Base-by-base conservation (phyloP, 2,888 invertebrate species). In the Lomographa bimaculata region DNA sequence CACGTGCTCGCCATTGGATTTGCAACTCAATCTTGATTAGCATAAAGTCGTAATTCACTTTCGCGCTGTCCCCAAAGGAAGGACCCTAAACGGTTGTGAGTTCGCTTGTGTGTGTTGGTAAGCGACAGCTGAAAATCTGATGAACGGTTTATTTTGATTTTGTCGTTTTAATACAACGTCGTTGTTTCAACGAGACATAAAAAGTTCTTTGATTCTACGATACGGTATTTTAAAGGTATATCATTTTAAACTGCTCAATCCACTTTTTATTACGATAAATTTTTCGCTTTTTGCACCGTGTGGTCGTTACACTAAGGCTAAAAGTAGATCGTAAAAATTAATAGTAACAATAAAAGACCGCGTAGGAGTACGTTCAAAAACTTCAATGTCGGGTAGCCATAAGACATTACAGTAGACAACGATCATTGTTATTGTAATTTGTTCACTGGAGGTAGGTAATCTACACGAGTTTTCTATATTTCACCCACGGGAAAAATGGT, bases 1-100 rank as follows among this genome's bases (percentile, higher is more conserved):
- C 74, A 71, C 64, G 67, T 68, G 70, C 63, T 62, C 58, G 68
- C 64, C 66, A 70, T 54, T 56, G 78, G 70, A 80, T 75, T 76
- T 73, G 72, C 75, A 72, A 70, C 76, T 82, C 71, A 80, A 80
- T 74, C 52, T 18, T 35, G 56, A 78, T 80, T 72, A 59, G 50
- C 68, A 76, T 80, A 79, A 76, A 79, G 79, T 74, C 75, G 74
- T 79, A 78, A 75, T 79, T 81, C 71, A 77, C 71, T 60, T 77
- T 75, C 62, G 57, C 72, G 60, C 70, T 62, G 59, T 53, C 62
- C 64, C 24, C 26, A 42, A 44, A 38, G 40, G 28, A 41, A 36
- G 41, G 36, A 28, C 64, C 56, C 55, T 59, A 56, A 52, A 51
- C 50, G 46, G 40, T 48, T 52, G 54, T 57, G 45, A 64, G 57